Percentiles rank a stretch among this genome's conserved stretches.
phyloP scores from a whole-genome alignment of 2,113 vertebrate species.

The Heterotilapia buettikoferi region DNA sequence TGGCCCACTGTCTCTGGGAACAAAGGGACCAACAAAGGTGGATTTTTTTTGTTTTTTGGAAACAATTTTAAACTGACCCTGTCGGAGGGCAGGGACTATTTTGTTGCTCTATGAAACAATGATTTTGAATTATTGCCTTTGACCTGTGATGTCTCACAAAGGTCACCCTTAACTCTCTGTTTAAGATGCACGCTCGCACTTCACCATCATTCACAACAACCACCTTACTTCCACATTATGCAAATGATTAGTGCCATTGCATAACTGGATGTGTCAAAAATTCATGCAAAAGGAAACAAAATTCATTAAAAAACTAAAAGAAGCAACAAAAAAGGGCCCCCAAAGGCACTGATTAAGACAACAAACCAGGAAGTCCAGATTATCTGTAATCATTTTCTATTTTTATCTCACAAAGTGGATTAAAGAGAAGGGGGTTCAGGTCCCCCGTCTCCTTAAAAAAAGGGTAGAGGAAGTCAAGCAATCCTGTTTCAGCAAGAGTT shows the following conservation, averaged over 20 bases:
- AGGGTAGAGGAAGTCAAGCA: not conserved
- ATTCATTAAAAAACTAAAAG: not conserved
- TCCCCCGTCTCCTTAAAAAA: fast-evolving
- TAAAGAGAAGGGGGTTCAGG: fast-evolving
- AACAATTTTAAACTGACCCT: not conserved
- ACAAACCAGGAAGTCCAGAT: not conserved
- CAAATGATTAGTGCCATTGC: not conserved
- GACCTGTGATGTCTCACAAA: not conserved
- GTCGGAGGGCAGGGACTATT: fast-evolving
- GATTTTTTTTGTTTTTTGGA: not conserved
- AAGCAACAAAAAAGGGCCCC: not conserved
- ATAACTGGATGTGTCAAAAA: not conserved
- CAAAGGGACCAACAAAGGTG: not conserved
- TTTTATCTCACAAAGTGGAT: not conserved
- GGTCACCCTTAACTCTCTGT: not conserved
- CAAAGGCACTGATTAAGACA: not conserved
- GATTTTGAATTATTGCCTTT: not conserved
- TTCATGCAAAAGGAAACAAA: not conserved
- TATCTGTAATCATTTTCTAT: not conserved
- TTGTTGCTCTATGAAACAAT: not conserved
- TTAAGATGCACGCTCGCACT: not conserved
- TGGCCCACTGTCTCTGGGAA: not conserved
- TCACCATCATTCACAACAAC: not conserved
- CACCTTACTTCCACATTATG: not conserved
- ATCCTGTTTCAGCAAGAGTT: not conserved